Base-by-base conservation (phyloP, 2,797 vertebrate genomes). In the Anableps anableps region DNA sequence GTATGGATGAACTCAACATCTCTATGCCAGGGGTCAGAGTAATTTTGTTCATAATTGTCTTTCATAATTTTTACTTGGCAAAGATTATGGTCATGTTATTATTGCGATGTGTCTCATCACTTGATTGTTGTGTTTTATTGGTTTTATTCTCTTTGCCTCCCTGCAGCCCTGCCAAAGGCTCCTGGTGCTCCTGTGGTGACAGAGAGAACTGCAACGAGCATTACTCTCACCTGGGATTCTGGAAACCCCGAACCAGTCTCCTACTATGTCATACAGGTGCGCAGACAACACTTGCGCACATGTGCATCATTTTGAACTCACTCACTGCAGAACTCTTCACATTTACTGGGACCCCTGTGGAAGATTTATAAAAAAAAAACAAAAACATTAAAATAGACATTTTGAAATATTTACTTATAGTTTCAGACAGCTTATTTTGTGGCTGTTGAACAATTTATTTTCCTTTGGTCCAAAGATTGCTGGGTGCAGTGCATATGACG, bases 201-300 rank as follows among this genome's bases (percentile, higher is more conserved):
- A 0, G 99, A 99, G 93, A 97, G 97, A 89, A 99, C 99, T 79
- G 99, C 99, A 74, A 99, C 99, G 55, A 99, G 98, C 89, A 99
- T 99, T 84, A 99, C 99, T 0, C 92, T 99, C 91, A 99, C 98
- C 34, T 99, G 99, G 99, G 99, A 99, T 92, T 99, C 98, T 64
- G 99, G 98, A 81, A 99, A 99, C 92, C 98, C 98, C 11, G 98
- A 99, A 80, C 97, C 99, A 0, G 97, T 99, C 87, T 98, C 98
- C 85, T 99, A 99, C 88, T 99, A 99, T 78, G 96, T 99, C 90
- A 99, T 99, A 78, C 94, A 94, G 93, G 95, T 95, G 62, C 53
- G 75, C 10, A 50, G 75, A 51, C 75, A 62, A 75, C 31, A 43
- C 58, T 68, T 19, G 62, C 23, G 38, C 34, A 26, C 3, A 4